These are phyloP conservation scores for Drosophila biarmipes DNA, from an alignment of 1,140 invertebrate species.

Conservation along the genomic window DNA sequence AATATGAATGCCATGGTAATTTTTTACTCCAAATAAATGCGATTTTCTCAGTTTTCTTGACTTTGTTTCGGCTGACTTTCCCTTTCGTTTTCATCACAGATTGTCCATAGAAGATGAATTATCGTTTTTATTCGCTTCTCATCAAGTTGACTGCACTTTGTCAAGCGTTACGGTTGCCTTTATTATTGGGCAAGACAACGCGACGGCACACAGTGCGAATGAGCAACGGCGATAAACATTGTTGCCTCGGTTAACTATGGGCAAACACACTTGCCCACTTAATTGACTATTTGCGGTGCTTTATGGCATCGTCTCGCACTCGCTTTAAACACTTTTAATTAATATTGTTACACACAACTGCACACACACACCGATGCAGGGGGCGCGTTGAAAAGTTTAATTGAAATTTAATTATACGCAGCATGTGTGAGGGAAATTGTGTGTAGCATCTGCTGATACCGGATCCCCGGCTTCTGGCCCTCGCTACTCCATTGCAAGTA, in stretches of 20 bases:
- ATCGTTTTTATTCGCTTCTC: conserved; percentile 49
- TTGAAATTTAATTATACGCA: conserved; percentile 76
- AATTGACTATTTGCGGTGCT: conserved; percentile 66
- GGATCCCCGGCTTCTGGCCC: not conserved
- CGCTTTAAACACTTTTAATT: conserved; percentile 75
- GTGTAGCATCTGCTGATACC: conserved; percentile 19
- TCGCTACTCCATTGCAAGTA: not conserved
- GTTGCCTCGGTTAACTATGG: conserved; percentile 36
- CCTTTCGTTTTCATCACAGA: conserved; percentile 20
- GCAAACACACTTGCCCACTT: conserved; percentile 54
- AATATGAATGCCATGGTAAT: no score
- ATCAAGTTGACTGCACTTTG: conserved; percentile 33
- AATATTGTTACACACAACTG: conserved; percentile 67
- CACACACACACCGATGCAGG: conserved; percentile 37
- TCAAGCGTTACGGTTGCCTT: conserved; percentile 33
- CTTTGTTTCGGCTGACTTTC: conserved; percentile 30
- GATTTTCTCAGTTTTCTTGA: conserved; percentile 2
- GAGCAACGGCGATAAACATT: not conserved
- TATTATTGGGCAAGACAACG: conserved; percentile 25
- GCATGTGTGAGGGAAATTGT: conserved; percentile 50
- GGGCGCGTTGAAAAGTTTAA: conserved; percentile 67
- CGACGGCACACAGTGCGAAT: conserved; percentile 7
- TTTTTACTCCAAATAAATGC: not conserved
- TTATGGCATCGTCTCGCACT: conserved; percentile 40
- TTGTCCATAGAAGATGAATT: conserved; percentile 14